Base-by-base conservation (phyloP, 2,888 invertebrate genomes). In the Pollenia griseotomentosa region DNA sequence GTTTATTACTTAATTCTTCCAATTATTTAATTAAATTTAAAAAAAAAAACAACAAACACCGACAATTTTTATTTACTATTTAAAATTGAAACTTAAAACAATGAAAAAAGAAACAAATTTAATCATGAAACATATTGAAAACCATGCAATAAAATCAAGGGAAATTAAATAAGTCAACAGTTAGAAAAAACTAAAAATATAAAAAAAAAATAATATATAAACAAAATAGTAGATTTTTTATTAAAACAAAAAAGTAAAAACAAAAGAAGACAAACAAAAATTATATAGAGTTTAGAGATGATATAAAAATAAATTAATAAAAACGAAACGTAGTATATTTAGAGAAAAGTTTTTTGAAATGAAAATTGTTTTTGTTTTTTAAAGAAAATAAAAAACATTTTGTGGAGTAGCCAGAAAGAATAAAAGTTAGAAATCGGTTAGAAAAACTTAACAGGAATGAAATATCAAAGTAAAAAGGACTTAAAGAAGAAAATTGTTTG, bases 121-220 rank as follows among this genome's bases (percentile, higher is more conserved):
- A 83, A 85, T 85, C 79, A 84, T 78, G 74, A 87, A 83, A 86
- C 83, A 87, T 84, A 87, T 84, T 87, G 84, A 87, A 87, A 87
- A 87, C 84, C 87, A 87, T 87, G 84, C 87, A 87, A 87, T 87
- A 87, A 87, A 87, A 68, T 87, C 87, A 87, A 87, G 87, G 87
- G 87, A 87, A 87, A 87, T 87, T 87, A 87, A 74, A 74, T 87
- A 87, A 87, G 87, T 61, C 77, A 84, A 87, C 83, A 77, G 77
- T 70, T 77, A 85, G 71, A 81, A 86, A 85, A 33, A 33, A 33
- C 33, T 33, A 33, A 33, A 33, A 33, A 33, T 33, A 33, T 23
- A 71, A 61, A 66, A 78, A 82, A 80, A 75, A 68, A 71, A 75
- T 65, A 79, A 86, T 78, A 83, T 53, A 74, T 61, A 75, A 86